phyloP scores from a whole-genome alignment of 2,888 invertebrate genomes.

The Ornithoptera priamus region DNA sequence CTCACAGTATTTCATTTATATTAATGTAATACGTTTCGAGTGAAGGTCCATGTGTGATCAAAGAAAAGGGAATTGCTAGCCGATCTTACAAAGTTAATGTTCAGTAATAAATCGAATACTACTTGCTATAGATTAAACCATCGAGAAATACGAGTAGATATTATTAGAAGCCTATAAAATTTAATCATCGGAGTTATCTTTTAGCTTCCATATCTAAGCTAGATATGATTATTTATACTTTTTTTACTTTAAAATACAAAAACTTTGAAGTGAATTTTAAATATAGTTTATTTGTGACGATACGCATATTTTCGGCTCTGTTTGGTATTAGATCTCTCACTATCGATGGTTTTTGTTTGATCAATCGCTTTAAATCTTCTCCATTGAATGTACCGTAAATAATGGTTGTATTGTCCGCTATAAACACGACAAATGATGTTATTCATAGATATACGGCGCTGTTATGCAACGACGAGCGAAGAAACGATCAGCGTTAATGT shows the following conservation, averaged over 20 bases:
- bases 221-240: background rate
- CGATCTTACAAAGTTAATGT: background rate
- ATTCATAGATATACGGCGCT: constrained; percentile 32
- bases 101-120: background rate
- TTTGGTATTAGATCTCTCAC: background rate
- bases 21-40: constrained; percentile 1
- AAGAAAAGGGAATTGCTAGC: background rate
- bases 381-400: constrained; percentile 8
- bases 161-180: background rate
- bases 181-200: background rate
- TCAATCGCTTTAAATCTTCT: background rate
- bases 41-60: background rate
- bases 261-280: too few relatives aligned
- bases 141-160: background rate
- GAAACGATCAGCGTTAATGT: constrained; percentile 27
- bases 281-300: too few relatives aligned
- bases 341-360: background rate
- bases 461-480: constrained; percentile 20
- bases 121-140: background rate
- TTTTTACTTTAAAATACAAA: too few relatives aligned
- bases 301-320: too few relatives aligned
- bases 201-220: background rate
- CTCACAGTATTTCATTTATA: background rate
- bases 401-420: constrained; percentile 27
- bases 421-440: constrained; percentile 25